Evolutionary conservation across 1,140 invertebrate species (phyloP).

Genomic region (Apis dorsata): DNA sequence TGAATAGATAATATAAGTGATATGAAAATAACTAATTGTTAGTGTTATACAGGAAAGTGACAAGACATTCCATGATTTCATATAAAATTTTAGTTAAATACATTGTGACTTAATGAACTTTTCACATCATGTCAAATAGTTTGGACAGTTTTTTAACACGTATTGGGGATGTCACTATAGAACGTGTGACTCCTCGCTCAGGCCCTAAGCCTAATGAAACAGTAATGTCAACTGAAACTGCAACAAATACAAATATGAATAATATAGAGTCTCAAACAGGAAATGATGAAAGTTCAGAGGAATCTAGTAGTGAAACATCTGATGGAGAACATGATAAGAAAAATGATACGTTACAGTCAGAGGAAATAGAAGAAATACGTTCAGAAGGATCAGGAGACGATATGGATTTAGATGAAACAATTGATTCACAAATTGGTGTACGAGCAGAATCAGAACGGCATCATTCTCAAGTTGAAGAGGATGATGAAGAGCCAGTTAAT

Average conservation of each 20-base stretch:
- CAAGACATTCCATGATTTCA: constrained; percentile 61
- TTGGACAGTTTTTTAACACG: constrained; percentile 78
- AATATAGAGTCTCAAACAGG: constrained; percentile 58
- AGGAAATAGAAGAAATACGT: constrained; percentile 74
- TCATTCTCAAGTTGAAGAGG: constrained; percentile 66
- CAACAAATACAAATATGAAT: constrained; percentile 58
- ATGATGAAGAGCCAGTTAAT: constrained; percentile 74
- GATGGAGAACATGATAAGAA: constrained; percentile 73
- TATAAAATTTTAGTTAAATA: constrained; percentile 45
- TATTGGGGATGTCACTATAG: constrained; percentile 81
- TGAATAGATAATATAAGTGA: constrained; percentile 47
- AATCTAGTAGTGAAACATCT: constrained; percentile 72
- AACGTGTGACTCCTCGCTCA: constrained; percentile 75
- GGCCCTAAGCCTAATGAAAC: constrained; percentile 61
- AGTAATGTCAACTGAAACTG: constrained; percentile 53
- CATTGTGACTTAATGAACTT: constrained; percentile 54
- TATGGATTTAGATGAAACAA: constrained; percentile 79
- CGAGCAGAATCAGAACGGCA: constrained; percentile 73
- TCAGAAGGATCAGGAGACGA: constrained; percentile 78
- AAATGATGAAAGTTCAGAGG: constrained; percentile 74
- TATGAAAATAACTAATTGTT: constrained; percentile 45
- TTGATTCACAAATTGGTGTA: constrained; percentile 78
- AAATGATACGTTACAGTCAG: constrained; percentile 62
- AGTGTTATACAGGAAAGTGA: constrained; percentile 51
- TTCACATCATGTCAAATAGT: constrained; percentile 77